Percentiles rank a stretch among this genome's conserved stretches.
Evolutionary conservation across 92 coral and sea anemone genomes (phyloP).

Genomic region (Heteractis magnifica): DNA sequence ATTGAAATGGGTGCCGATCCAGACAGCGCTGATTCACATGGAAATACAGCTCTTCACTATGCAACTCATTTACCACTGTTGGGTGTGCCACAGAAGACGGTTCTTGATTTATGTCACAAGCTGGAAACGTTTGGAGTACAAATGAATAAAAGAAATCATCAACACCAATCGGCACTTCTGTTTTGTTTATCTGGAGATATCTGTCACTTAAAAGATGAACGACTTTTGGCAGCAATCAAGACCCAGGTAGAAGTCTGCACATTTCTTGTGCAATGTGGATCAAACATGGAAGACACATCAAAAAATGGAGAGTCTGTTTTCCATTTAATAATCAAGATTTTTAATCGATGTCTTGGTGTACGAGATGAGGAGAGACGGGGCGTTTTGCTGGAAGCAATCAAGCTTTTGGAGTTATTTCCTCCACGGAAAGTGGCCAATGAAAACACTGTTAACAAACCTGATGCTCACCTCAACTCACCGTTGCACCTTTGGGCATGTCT

Average conservation of each 20-base stretch:
- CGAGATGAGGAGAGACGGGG: background rate
- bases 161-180: background rate
- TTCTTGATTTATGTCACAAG: background rate
- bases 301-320: background rate
- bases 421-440: background rate
- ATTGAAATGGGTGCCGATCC: slow-evolving; percentile 19
- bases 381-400: background rate
- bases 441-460: background rate
- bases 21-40: slow-evolving; percentile 6
- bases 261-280: background rate
- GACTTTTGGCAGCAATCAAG: background rate
- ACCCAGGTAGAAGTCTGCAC: background rate
- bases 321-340: background rate
- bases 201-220: background rate
- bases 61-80: background rate
- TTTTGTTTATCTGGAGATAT: background rate
- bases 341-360: background rate
- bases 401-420: background rate
- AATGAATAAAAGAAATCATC: background rate
- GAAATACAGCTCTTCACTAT: slow-evolving; percentile 17
- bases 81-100: background rate
- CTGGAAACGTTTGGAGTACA: background rate
- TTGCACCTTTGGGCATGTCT: slow-evolving; percentile 19
- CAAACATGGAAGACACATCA: background rate
- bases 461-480: background rate